Percentiles rank a stretch among this genome's conserved stretches.
These are phyloP conservation scores for Baronia brevicornis DNA, from an alignment of 2,888 invertebrate genomes.

Conservation along the genomic window DNA sequence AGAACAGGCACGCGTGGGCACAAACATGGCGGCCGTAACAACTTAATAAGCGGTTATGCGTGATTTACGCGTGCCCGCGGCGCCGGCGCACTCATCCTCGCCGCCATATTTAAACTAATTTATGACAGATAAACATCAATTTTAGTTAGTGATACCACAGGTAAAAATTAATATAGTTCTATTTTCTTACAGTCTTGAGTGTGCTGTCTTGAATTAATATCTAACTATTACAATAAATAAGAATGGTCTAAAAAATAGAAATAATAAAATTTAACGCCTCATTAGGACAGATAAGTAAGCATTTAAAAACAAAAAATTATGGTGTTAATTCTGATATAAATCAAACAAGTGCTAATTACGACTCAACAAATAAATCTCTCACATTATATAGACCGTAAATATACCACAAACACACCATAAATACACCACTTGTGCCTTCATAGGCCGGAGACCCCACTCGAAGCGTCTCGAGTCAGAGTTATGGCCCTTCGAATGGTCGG, in stretches of 20 bases:
- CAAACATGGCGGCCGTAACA: slow-evolving; percentile 64
- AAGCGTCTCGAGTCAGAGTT: slow-evolving; percentile 49
- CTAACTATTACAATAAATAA: slow-evolving; percentile 12
- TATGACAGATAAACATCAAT: slow-evolving; percentile 67
- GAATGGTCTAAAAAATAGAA: slow-evolving; percentile 17
- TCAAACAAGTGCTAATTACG: slow-evolving; percentile 60
- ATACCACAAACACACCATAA: slow-evolving; percentile 54
- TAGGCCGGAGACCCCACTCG: slow-evolving; percentile 70
- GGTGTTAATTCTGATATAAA: slow-evolving; percentile 39
- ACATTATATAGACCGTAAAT: slow-evolving; percentile 63
- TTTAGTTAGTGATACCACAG: slow-evolving; percentile 36
- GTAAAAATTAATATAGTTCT: slow-evolving; percentile 27
- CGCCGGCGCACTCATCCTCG: slow-evolving; percentile 59
- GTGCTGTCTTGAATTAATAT: no score
- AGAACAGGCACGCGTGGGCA: slow-evolving; percentile 60
- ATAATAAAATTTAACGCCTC: slow-evolving; percentile 33
- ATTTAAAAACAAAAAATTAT: slow-evolving; percentile 30
- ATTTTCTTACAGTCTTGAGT: slow-evolving; percentile 5
- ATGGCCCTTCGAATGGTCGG: slow-evolving; percentile 52
- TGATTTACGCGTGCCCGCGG: slow-evolving; percentile 71
- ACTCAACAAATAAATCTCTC: slow-evolving; percentile 59
- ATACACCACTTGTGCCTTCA: slow-evolving; percentile 44
- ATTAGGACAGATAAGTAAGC: slow-evolving; percentile 38
- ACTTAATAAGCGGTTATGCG: slow-evolving; percentile 71
- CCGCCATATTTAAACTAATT: slow-evolving; percentile 67